These are phyloP conservation scores for Ammospiza nelsoni DNA, from an alignment of 2,113 vertebrate species.

Conservation along the genomic window DNA sequence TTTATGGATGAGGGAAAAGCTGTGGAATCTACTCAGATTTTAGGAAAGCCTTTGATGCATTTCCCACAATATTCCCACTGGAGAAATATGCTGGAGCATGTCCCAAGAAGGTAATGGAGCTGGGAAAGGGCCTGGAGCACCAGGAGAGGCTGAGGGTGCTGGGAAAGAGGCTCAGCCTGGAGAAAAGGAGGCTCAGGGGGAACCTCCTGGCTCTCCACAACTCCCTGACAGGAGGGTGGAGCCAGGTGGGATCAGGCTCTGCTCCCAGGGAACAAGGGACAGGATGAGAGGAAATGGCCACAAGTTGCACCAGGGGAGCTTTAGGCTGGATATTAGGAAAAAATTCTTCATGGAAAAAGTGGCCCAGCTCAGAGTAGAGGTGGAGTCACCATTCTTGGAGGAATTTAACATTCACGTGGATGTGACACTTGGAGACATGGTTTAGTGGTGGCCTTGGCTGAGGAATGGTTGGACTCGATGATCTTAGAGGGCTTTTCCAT, in stretches of 20 bases:
- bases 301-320: not conserved
- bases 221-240: accelerated
- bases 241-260: not conserved
- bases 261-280: accelerated
- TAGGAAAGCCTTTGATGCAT: not conserved
- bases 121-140: not conserved
- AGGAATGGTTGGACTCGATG: not conserved
- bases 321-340: not conserved
- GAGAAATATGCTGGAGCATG: not conserved
- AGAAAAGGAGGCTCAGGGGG: not conserved
- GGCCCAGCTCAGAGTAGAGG: not conserved
- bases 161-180: not conserved
- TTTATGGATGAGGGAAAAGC: not conserved
- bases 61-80: not conserved
- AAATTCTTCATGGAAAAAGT: not conserved
- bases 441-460: not conserved
- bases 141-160: not conserved
- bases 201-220: not conserved
- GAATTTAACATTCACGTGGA: not conserved
- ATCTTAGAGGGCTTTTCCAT: not conserved
- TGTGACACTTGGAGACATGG: not conserved
- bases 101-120: not conserved
- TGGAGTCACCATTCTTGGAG: not conserved
- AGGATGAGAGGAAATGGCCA: not conserved
- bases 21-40: not conserved